Percentiles rank a stretch among this genome's conserved stretches.
Evolutionary conservation across 2,113 vertebrate species (phyloP).

Genomic region (Serilophus lunatus): DNA sequence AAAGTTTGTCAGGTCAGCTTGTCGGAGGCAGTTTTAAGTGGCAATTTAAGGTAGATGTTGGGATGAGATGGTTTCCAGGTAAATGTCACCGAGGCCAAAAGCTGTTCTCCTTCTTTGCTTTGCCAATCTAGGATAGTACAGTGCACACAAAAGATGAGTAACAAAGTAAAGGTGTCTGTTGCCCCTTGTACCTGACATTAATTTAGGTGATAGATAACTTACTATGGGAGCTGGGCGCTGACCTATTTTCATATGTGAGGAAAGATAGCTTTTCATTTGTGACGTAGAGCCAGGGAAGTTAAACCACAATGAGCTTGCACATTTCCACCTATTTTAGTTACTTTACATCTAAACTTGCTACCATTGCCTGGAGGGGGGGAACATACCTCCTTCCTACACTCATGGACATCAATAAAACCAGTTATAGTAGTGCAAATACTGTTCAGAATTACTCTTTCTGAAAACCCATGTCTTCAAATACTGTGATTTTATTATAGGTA

Average conservation of each 20-base stretch:
- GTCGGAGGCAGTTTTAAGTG: background rate
- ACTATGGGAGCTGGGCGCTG: background rate
- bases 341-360: background rate
- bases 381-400: background rate
- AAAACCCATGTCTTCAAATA: background rate
- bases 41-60: background rate
- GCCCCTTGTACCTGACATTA: background rate
- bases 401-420: background rate
- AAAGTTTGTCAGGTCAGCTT: background rate
- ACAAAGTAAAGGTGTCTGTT: background rate
- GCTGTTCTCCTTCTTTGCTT: background rate
- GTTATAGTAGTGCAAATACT: background rate
- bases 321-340: background rate
- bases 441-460: background rate
- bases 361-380: background rate
- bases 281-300: background rate
- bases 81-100: background rate
- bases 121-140: no score
- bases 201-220: background rate
- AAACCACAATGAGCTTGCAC: background rate
- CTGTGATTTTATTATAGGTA: background rate
- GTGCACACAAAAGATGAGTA: background rate
- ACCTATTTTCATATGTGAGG: accelerated
- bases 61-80: background rate
- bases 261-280: background rate